Base-by-base conservation (phyloP, 35 echinoderm and acorn worm species). In the Nesometra sesokonis region DNA sequence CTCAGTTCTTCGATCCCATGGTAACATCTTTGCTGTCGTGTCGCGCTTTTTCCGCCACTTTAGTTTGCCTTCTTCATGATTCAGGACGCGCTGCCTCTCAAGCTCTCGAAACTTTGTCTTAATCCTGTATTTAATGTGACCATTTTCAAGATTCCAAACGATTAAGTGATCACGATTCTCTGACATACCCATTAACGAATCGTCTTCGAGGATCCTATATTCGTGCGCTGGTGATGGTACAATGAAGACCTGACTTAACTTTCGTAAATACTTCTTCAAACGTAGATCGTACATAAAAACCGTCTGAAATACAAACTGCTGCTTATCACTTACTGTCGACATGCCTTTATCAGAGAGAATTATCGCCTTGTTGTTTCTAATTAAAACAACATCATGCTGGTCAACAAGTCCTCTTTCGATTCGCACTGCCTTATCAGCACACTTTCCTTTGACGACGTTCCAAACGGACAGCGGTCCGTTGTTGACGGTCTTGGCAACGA, bases 371-470 rank as follows among this genome's bases (percentile, higher is more conserved):
- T 98, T 87, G 21, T 98, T 91, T 13, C 95, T 86, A 19, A 94
- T 78, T 17, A 98, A 43, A 0, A 98, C 89, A 0, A 98, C 83
- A 52, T 98, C 95, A 86, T 94, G 89, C 1, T 86, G 76, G 43
- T 93, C 93, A 0, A 88, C 87, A 32, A 98, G 47, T 0, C 95
- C 92, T 36, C 95, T 76, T 80, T 98, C 95, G 33, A 98, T 92
- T 21, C 89, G 77, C n/a, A 98, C 92, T 2, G 95, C 89, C 32
- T 84, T 93, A 19, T 85, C 89, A 0, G 92, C 84, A 38, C 95
- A 98, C 35, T 94, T 98, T 32, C 90, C 92, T 76, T 98, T 98
- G 13, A 98, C 90, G 0, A 98, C 95, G 37, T 98, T 98, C 95
- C 95, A 98, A 3, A 98, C 95, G 35, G 89, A 92, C 35, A 98